Evolutionary conservation across 2,113 vertebrate species (phyloP), one percentile per base, ranked within the genome.

Genomic region (Tonatia bakeri): DNA sequence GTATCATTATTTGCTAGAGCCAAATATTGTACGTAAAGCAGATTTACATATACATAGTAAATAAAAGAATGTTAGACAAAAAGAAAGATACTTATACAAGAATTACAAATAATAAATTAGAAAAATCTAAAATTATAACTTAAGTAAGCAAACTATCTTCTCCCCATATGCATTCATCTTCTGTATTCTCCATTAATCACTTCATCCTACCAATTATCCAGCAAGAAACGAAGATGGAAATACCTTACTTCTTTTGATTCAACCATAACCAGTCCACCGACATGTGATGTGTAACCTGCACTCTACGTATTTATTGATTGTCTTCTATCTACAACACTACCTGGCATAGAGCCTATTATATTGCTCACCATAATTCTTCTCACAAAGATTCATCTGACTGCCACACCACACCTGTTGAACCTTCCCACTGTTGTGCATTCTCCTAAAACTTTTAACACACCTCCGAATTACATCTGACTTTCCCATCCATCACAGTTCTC

Each of bases 21-120:
- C 47, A 76, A 28, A 84, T 67, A 64, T 19, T 96, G 95, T 95
- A 94, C 77, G 75, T 92, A 94, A 69, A 72, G 47, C n/a, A 95
- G 69, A 89, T 89, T 36, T 91, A 83, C 73, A 31, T 81, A 45
- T 84, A 50, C 89, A 45, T 64, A 67, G 38, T 81, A 59, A 95
- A 93, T 94, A 96, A 97, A 97, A 77, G 36, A 72, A 50, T 26
- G 3, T 50, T 47, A 94, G 91, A 84, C 12, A 40, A 38, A 67
- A 70, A 20, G 59, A 36, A 72, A 72, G 38, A 79, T 70, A 65
- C 20, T 75, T 45, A 17, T 20, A 45, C 31, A 56, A 70, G 28
- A 67, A 73, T 47, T 64, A 90, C 15, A 67, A 81, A 84, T 38
- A 12, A n/a, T 13, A 90, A 59, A 38, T 54, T 45, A 85, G 65